These are phyloP conservation scores for Murina feae DNA, from an alignment of 2,113 vertebrate genomes.

Conservation along the genomic window DNA sequence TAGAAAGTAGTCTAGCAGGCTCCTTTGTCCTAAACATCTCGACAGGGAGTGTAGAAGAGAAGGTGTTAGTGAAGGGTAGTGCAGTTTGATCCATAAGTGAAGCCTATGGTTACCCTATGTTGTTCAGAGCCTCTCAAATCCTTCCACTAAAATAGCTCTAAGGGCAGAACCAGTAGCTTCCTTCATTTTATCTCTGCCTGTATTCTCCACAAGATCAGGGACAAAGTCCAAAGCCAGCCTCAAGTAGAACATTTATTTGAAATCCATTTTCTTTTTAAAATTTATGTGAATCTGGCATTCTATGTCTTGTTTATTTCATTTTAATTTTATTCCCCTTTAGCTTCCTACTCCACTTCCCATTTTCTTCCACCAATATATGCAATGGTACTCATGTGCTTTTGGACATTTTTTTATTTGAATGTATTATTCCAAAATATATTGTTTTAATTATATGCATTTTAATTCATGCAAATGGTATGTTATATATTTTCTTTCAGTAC, in stretches of 20 bases:
- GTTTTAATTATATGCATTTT: background rate
- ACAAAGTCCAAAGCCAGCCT: background rate
- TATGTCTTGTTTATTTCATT: slow-evolving; percentile 34
- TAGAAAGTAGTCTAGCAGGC: background rate
- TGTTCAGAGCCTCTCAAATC: background rate
- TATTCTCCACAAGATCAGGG: background rate
- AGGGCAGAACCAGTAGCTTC: background rate
- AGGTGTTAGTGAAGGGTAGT: background rate
- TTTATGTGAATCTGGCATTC: background rate
- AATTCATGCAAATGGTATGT: slow-evolving; percentile 10
- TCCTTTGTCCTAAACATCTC: background rate
- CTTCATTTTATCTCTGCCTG: background rate
- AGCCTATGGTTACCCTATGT: background rate
- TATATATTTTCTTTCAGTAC: background rate
- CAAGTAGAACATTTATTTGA: slow-evolving; percentile 6
- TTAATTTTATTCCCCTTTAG: slow-evolving; percentile 23
- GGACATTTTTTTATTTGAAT: slow-evolving; percentile 9
- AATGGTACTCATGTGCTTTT: background rate
- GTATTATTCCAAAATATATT: slow-evolving; percentile 20
- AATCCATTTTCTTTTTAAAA: slow-evolving; percentile 35
- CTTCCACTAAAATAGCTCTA: background rate
- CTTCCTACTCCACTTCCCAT: background rate
- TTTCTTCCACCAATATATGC: background rate
- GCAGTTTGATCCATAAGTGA: background rate
- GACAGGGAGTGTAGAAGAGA: background rate